Evolutionary conservation across 2,113 vertebrate genomes (phyloP), one percentile per base, ranked within the genome.

Genomic region (Phalacrocorax pelagicus): DNA sequence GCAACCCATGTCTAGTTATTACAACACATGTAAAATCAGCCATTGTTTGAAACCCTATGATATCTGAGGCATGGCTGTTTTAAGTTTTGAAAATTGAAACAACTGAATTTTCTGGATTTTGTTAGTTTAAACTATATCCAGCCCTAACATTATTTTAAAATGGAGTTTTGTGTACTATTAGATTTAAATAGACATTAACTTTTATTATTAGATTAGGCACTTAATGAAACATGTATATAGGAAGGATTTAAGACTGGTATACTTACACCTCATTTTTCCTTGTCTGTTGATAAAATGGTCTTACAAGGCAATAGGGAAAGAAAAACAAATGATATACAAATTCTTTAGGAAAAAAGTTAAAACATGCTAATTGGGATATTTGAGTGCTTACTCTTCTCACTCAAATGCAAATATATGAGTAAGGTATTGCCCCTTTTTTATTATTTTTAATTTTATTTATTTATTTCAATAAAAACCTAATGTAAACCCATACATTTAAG

Each of bases 31-130:
- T 81, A 75, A 94, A 91, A 95, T 96, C 86, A 88, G 24, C 61
- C 61, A 81, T 84, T 96, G 63, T 84, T 81, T 90, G 69, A 69
- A 91, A 52, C 36, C 27, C 52, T 91, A 2, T 88, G 42, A 47
- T 78, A 84, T 57, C 91, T 95, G 69, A 74, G 77, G 44, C 52
- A 81, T 90, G 67, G 63, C 57, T 90, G 15, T 5, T 90, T 52
- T 32, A 88, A 86, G 46, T 71, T 93, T 92, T 91, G 77, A 88
- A 92, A 91, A 85, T 44, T 70, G 66, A 84, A 93, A 81, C n/a
- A 91, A 84, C 52, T 86, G 72, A 81, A 81, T 94, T 89, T 86
- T 88, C 52, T 94, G 86, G 52, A 55, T 81, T 95, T 90, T 94
- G n/a, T 71, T 94, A 62, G 38, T 86, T 93, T 86, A 92, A 91